A percentile compares a stretch with the other conserved stretches of the same genome.
Conservation (phyloP, 1,140 invertebrate species). For the Phenacoccus solenopsis region DNA sequence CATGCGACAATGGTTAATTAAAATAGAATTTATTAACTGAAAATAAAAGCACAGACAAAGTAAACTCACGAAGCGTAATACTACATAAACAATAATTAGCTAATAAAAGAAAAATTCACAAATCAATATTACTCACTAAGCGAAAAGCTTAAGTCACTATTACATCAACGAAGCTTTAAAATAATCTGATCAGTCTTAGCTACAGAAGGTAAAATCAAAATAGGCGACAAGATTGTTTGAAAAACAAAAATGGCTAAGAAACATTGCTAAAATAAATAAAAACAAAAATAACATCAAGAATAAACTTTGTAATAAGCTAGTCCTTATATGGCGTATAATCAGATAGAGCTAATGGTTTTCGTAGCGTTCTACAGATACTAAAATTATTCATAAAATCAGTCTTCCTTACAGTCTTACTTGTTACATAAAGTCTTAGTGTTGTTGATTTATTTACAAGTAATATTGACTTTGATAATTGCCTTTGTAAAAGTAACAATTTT, state of each 20-base stretch:
- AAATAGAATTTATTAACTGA: too few species aligned
- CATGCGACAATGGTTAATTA: too few species aligned
- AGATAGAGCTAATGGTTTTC: neutral
- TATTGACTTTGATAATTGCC: neutral
- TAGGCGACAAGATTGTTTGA: neutral
- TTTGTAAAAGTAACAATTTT: neutral
- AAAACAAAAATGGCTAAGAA: neutral
- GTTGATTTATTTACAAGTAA: neutral
- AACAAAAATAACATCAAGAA: too few species aligned
- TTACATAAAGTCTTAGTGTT: neutral
- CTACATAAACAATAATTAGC: neutral
- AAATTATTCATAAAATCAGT: neutral
- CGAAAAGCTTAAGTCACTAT: neutral
- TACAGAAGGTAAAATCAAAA: neutral
- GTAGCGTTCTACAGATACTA: neutral
- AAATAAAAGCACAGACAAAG: neutral
- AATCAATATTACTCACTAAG: slow-evolving; percentile 3
- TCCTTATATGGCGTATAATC: too few species aligned
- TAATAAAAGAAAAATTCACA: neutral
- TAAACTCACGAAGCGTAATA: neutral
- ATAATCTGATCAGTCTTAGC: neutral
- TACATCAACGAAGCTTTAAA: neutral
- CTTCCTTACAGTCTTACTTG: neutral
- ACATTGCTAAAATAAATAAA: too few species aligned
- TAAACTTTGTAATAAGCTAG: too few species aligned